phyloP scores from a whole-genome alignment of 2,113 vertebrate genomes.

The Cephalopterus ornatus region DNA sequence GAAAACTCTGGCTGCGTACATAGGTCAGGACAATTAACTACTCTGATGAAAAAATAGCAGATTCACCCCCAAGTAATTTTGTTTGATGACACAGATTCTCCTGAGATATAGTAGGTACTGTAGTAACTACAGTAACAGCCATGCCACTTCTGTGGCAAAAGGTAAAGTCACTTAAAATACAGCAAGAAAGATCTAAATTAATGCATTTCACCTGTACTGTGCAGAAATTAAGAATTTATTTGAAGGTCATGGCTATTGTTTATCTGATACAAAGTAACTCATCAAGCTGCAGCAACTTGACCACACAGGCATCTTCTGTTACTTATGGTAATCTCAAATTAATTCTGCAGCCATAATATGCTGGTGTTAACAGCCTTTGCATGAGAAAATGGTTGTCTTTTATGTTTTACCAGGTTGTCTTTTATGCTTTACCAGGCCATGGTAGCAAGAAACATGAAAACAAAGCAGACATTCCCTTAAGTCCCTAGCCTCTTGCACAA shows the following conservation, averaged over 20 bases:
- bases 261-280: not conserved
- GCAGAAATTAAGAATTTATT: not conserved
- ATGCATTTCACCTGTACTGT: not conserved
- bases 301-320: not conserved
- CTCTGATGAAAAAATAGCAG: not conserved
- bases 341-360: not conserved
- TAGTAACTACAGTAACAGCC: not conserved
- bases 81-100: not conserved
- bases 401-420: not conserved
- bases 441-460: not conserved
- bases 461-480: not conserved
- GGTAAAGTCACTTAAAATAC: not conserved
- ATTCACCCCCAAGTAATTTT: not conserved
- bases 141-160: not conserved
- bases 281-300: not conserved
- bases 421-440: not conserved
- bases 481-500: not conserved
- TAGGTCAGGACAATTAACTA: not conserved
- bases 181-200: not conserved
- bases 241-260: not conserved
- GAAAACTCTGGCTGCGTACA: not conserved
- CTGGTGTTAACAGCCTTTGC: not conserved
- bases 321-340: not conserved
- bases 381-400: not conserved
- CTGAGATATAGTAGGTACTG: not conserved